Conservation (phyloP, 2,113 vertebrate genomes). For the Tragelaphus strepsiceros region DNA sequence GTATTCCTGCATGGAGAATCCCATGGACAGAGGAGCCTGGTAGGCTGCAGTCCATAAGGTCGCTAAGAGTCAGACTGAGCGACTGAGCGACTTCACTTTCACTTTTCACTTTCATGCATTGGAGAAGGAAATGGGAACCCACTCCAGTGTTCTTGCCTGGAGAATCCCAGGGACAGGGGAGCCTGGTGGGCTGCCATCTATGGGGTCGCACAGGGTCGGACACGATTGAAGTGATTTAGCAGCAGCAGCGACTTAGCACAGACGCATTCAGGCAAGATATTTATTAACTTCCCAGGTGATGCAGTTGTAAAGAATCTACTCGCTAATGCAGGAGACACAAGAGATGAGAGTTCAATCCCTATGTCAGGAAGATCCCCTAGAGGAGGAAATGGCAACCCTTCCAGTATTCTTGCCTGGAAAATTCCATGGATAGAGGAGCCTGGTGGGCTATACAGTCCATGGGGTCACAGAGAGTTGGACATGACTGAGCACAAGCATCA, state of each 20-base stretch:
- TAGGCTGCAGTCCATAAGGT: too few relatives aligned
- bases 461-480: background rate
- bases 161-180: too few relatives aligned
- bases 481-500: background rate
- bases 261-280: fast-evolving
- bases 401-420: background rate
- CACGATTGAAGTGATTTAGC: too few relatives aligned
- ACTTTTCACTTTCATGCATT: too few relatives aligned
- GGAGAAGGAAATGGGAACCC: too few relatives aligned
- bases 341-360: background rate
- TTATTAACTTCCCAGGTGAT: background rate
- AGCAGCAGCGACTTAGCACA: background rate
- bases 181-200: too few relatives aligned
- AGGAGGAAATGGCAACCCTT: background rate
- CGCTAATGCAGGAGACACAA: background rate
- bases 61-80: too few relatives aligned
- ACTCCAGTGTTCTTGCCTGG: too few relatives aligned
- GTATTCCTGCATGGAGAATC: background rate
- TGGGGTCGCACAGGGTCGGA: too few relatives aligned
- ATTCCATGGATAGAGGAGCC: background rate
- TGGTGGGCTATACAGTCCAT: background rate
- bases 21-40: background rate
- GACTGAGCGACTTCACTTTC: too few relatives aligned
- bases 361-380: background rate
- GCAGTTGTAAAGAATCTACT: background rate